phyloP scores from a whole-genome alignment of 2,797 vertebrate genomes.

The Microctenopoma stevenorrisi region DNA sequence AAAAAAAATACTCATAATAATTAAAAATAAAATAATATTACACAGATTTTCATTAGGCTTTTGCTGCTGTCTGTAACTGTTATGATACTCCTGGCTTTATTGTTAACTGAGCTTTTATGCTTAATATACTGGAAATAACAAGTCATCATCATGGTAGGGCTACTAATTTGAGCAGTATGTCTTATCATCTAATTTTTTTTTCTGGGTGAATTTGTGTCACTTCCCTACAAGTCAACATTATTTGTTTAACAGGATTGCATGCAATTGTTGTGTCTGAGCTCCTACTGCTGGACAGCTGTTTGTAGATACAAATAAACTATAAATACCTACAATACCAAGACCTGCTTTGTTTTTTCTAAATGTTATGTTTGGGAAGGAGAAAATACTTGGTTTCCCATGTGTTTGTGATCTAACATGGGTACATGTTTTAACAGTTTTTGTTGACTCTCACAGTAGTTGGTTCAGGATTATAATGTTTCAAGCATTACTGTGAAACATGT shows the following conservation, averaged over 20 bases:
- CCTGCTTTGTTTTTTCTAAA: slow-evolving; percentile 20
- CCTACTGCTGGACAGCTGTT: slow-evolving; percentile 29
- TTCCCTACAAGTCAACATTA: background rate
- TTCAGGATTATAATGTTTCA: slow-evolving; percentile 4
- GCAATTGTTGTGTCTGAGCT: background rate
- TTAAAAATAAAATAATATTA: slow-evolving; percentile 15
- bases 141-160: background rate
- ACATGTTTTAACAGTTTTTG: slow-evolving; percentile 23
- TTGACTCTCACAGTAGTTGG: slow-evolving; percentile 27
- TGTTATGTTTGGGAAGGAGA: slow-evolving; percentile 22
- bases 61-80: slow-evolving; percentile 2
- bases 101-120: slow-evolving; percentile 17
- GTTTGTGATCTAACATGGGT: slow-evolving; percentile 21
- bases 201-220: background rate
- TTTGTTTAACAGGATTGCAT: background rate
- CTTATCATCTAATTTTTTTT: background rate
- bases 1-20: background rate
- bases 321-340: slow-evolving; percentile 12
- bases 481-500: slow-evolving; percentile 1
- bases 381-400: slow-evolving; percentile 47
- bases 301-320: background rate
- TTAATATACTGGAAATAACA: background rate
- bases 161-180: background rate
- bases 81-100: slow-evolving; percentile 8
- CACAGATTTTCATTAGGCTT: slow-evolving; percentile 7